Base-by-base conservation (phyloP, 2,888 invertebrate species). In the Cremastobaeus sp. region DNA sequence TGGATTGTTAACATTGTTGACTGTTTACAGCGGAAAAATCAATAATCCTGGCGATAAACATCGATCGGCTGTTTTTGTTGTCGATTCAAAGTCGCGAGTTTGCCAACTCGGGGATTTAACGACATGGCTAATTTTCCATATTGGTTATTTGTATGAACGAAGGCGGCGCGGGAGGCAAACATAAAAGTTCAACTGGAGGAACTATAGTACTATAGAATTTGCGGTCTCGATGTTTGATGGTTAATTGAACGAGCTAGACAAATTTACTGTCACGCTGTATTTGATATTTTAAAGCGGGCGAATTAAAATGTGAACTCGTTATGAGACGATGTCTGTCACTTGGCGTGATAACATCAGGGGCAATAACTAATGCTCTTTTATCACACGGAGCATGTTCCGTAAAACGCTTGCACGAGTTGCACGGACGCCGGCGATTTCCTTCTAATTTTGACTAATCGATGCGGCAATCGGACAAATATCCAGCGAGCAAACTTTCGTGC, bases 241-340 rank as follows among this genome's bases (percentile, higher is more conserved):
- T 66, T 55, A 66, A 55, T 55, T 66, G 32, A 48, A 21, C 14
- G 30, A 25, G 43, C 43, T 52, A 64, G 52, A 34, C 43, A 64
- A 64, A 64, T n/a, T n/a, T n/a, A n/a, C n/a, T 52, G 50, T 62
- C 50, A 41, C 41, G 17, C 34, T 43, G 43, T 35, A 35, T n/a
- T 45, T 30, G 30, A 65, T n/a, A 54, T 65, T 43, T 54, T 28
- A 54, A 54, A 54, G 43, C 14, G 47, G 35, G 32, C 21, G 34
- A 54, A 54, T 54, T 65, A 37, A 54, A 65, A 65, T 54, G 35
- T 65, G 54, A 65, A 65, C 54, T 54, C 45, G 45, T 54, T 54
- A 64, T 52, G 52, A 64, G 41, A 64, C 64, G 54, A 52, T 35
- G 35, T 64, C 52, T 28, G 43, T 54, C 54, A 65, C 54, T 54